phyloP scores from a whole-genome alignment of 2,113 vertebrate genomes.

The Vidua macroura region DNA sequence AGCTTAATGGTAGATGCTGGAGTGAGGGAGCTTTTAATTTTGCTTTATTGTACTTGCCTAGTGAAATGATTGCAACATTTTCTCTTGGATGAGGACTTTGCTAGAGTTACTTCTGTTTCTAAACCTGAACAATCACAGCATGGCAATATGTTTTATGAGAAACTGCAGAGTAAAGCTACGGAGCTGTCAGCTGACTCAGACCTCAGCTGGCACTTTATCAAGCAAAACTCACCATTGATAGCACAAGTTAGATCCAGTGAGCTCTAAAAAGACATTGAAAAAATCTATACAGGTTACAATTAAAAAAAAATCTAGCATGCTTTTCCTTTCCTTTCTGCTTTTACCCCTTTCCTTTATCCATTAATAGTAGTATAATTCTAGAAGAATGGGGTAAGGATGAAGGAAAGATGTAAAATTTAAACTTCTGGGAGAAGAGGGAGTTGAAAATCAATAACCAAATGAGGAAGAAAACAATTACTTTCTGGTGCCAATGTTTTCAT shows the following conservation, averaged over 20 bases:
- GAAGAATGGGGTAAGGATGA: not conserved
- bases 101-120: not conserved
- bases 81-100: not conserved
- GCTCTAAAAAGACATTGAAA: not conserved
- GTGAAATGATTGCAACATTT: not conserved
- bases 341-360: not conserved
- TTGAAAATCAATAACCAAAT: constrained; percentile 41
- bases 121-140: not conserved
- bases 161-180: accelerated
- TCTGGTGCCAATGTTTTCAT: constrained; percentile 42
- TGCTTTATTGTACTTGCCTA: not conserved
- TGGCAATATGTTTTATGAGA: not conserved
- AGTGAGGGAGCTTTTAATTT: not conserved
- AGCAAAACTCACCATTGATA: not conserved
- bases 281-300: not conserved
- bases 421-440: not conserved
- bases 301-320: not conserved
- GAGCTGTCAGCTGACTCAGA: not conserved
- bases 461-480: constrained; percentile 56
- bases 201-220: not conserved
- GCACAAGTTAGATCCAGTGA: not conserved
- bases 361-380: not conserved
- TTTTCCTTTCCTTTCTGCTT: not conserved
- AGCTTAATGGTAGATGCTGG: not conserved
- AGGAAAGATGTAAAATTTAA: not conserved